Evolutionary conservation across 2,113 vertebrate species (phyloP).

Genomic region (Nycticorax nycticorax): DNA sequence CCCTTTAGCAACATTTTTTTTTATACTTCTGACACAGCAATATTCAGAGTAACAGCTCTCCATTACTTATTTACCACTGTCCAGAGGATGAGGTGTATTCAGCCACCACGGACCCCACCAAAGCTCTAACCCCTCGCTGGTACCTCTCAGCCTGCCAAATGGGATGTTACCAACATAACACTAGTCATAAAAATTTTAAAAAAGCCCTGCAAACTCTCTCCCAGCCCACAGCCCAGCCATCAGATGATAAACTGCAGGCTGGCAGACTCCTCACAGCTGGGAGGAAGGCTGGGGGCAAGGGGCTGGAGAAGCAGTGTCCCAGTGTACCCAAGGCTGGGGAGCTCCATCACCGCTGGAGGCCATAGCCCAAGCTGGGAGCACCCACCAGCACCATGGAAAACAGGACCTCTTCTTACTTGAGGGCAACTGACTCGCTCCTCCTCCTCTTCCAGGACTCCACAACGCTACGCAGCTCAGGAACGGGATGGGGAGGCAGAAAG

Average conservation of each 20-base stretch:
- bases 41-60: not conserved
- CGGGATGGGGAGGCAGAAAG: not conserved
- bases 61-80: not conserved
- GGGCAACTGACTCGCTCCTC: not conserved
- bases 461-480: rapidly evolving
- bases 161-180: rapidly evolving
- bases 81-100: not conserved
- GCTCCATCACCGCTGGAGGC: not conserved
- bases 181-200: not conserved
- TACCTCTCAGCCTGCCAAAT: not conserved
- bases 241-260: not conserved
- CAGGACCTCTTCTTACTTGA: not conserved
- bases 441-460: not conserved
- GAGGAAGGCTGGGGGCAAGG: not conserved
- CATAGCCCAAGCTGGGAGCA: not conserved
- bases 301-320: not conserved
- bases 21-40: not conserved
- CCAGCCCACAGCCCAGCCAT: not conserved
- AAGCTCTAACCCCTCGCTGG: not conserved
- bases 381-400: not conserved
- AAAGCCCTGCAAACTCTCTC: not conserved
- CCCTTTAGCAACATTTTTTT: not conserved
- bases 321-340: not conserved
- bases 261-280: not conserved
- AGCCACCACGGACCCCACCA: rapidly evolving